Base-by-base conservation (phyloP, 2,113 vertebrate species). In the Willisornis vidua region DNA sequence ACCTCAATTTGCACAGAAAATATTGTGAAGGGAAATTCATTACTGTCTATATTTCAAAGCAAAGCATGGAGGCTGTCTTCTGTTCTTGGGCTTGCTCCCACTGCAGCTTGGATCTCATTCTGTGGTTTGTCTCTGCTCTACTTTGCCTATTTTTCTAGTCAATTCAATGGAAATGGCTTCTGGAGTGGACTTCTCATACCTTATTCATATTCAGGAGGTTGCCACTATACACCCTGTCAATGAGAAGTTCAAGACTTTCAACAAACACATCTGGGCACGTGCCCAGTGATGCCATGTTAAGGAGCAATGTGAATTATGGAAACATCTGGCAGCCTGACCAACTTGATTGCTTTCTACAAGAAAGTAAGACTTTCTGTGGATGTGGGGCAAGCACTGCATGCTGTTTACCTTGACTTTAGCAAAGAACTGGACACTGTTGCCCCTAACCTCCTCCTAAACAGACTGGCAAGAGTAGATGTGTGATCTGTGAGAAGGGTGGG, bases 201-300 rank as follows among this genome's bases (percentile, higher is more conserved):
- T 77, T 37, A 48, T 7, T 70, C 25, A 10, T 57, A 18, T 52
- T 15, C 39, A 33, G 6, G 25, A 81, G 14, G 14, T n/a, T 85
- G 15, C 19, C 6, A 13, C 9, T 24, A 3, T 46, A 19, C 3
- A 22, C 1, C 3, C 9, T 84, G 5, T 14, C 35, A 59, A 55
- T 12, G 9, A 35, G 15, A 71, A 49, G 3, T 54, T 48, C 29
- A 51, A n/a, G 43, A 76, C 11, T 81, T 71, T 63, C 15, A 63
- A 22, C 5, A 52, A 14, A 54, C 7, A 5, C 5, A 4, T 45
- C 52, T n/a, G 28, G 16, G 13, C 23, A n/a, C 0, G 0, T 19
- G 5, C 2, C 8, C 41, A 43, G 41, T 35, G 39, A 39, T 6
- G 43, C 7, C 2, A 8, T 59, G 19, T 35, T 22, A 54, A 63